phyloP scores from a whole-genome alignment of 2,888 invertebrate species.

The Rhagonycha lutea region DNA sequence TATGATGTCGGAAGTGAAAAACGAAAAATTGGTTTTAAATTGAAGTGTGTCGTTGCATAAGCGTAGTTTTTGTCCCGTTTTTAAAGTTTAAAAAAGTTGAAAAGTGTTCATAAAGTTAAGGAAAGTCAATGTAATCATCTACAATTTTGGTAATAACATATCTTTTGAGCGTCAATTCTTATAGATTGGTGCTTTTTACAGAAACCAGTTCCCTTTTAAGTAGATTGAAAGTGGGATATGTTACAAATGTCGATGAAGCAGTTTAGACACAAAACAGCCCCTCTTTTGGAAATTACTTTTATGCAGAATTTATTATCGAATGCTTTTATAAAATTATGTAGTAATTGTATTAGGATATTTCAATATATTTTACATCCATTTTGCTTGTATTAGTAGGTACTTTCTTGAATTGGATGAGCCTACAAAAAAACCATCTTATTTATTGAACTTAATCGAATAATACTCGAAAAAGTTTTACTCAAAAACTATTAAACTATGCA shows the following conservation, averaged over 20 bases:
- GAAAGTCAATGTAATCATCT: conserved; percentile 19
- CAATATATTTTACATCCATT: conserved; percentile 10
- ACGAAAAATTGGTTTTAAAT: background rate
- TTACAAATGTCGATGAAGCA: conserved; percentile 52
- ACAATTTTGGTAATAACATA: conserved; percentile 27
- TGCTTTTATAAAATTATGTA: conserved; percentile 29
- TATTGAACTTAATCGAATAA: background rate
- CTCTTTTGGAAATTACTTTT: conserved; percentile 29
- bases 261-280: conserved; percentile 41
- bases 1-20: background rate
- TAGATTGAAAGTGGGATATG: conserved; percentile 54
- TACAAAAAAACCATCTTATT: background rate
- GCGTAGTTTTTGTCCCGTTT: background rate
- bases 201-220: conserved; percentile 55
- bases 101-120: conserved; percentile 10
- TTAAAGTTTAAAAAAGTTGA: background rate
- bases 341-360: conserved; percentile 24
- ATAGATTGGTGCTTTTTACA: conserved; percentile 52
- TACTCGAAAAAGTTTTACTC: background rate
- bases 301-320: conserved; percentile 28
- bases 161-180: conserved; percentile 54
- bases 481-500: background rate
- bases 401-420: conserved; percentile 5
- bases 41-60: background rate
- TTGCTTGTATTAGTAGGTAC: conserved; percentile 11